Evolutionary conservation across 1,140 invertebrate genomes (phyloP).

Genomic region (Mycetomoellerius zeteki): DNA sequence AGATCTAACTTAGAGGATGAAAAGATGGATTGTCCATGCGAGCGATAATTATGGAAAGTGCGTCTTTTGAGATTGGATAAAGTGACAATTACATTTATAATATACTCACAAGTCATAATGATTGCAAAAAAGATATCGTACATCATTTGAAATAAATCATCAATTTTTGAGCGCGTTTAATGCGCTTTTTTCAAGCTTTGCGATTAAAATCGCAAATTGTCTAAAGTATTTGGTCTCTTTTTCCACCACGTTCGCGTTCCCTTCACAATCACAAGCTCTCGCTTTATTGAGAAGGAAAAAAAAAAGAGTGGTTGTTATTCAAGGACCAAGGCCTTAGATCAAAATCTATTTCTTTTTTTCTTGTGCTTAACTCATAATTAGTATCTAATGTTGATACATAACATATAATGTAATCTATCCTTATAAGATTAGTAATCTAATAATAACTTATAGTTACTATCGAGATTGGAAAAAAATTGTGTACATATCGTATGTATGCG

Average conservation of each 20-base stretch:
- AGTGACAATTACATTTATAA: constrained; percentile 9
- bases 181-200: neutral
- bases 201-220: neutral
- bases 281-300: constrained; percentile 7
- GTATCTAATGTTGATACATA: constrained; percentile 37
- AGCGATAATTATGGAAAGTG: neutral
- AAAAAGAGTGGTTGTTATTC: constrained; percentile 44
- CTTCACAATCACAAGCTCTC: neutral
- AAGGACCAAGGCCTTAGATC: constrained; percentile 73
- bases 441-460: constrained; percentile 71
- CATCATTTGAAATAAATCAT: constrained; percentile 3
- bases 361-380: constrained; percentile 62
- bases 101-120: constrained; percentile 9
- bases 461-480: constrained; percentile 17
- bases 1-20: neutral
- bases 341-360: constrained; percentile 77
- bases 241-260: neutral
- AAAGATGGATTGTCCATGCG: neutral
- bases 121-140: constrained; percentile 8
- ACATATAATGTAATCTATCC: constrained; percentile 72
- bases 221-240: constrained; percentile 18
- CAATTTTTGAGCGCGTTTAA: neutral
- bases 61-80: neutral
- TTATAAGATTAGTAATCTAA: constrained; percentile 75
- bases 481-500: constrained; percentile 51